Evolutionary conservation across 2,797 vertebrate genomes (phyloP).

Genomic region (Tapera naevia): DNA sequence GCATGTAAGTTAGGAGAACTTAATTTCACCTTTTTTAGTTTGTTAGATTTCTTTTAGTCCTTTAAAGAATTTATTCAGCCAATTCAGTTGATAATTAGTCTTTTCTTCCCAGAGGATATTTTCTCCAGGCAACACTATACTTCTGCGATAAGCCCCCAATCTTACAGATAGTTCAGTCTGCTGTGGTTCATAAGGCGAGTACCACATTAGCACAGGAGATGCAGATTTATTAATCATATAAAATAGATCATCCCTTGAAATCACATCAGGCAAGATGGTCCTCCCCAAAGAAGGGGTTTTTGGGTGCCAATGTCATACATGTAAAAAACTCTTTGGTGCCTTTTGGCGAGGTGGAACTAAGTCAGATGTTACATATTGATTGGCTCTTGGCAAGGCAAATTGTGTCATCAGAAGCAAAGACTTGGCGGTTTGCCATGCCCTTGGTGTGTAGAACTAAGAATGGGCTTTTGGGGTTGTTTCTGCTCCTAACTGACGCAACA

Average conservation of each 20-base stretch:
- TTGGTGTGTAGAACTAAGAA: too few species aligned
- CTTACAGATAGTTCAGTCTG: background rate
- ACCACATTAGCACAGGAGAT: background rate
- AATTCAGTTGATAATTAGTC: background rate
- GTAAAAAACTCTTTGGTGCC: too few species aligned
- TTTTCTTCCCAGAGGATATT: background rate
- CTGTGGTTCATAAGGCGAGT: background rate
- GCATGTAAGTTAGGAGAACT: background rate
- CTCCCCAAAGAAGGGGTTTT: too few species aligned
- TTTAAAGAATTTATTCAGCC: background rate
- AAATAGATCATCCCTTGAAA: background rate
- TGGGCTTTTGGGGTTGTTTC: too few species aligned
- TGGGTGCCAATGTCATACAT: too few species aligned
- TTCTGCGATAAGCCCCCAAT: background rate
- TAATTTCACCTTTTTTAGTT: background rate
- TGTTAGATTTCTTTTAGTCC: background rate
- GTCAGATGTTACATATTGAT: too few species aligned
- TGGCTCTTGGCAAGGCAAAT: too few species aligned
- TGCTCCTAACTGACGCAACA: too few species aligned
- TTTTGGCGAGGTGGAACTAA: too few species aligned
- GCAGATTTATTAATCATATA: background rate
- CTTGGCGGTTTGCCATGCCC: too few species aligned
- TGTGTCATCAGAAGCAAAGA: too few species aligned
- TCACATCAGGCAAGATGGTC: background rate
- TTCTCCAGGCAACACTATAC: background rate